phyloP scores from a whole-genome alignment of 2,888 invertebrate species.

The Smittia aterrima region DNA sequence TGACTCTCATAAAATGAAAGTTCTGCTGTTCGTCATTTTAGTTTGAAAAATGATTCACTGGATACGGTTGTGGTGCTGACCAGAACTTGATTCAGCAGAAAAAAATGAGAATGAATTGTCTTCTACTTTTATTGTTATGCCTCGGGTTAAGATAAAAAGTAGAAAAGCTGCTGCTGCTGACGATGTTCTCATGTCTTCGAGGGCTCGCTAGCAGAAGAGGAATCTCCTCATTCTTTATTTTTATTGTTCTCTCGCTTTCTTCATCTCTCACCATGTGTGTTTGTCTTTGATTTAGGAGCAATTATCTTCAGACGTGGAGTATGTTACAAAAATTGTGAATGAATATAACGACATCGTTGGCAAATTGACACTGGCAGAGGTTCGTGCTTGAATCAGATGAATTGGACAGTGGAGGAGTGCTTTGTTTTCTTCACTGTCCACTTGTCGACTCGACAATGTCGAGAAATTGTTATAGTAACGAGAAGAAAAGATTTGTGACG shows the following conservation, averaged over 20 bases:
- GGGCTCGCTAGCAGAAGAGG: background rate
- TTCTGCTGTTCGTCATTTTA: background rate
- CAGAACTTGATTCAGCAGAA: conserved; percentile 9
- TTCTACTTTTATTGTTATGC: background rate
- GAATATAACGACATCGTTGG: conserved; percentile 65
- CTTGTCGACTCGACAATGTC: no score
- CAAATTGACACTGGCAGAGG: conserved; percentile 70
- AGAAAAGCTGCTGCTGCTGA: background rate
- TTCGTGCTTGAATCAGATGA: conserved; percentile 46
- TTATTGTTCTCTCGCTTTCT: background rate
- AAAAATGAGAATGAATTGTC: background rate
- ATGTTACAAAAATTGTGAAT: conserved; percentile 59
- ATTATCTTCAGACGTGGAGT: conserved; percentile 65
- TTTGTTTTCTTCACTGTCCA: background rate
- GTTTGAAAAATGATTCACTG: background rate
- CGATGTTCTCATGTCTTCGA: background rate
- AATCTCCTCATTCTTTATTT: background rate
- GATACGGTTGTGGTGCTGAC: background rate
- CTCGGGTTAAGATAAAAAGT: background rate
- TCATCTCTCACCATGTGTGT: conserved; percentile 3
- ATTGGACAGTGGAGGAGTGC: background rate
- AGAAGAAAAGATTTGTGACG: no score
- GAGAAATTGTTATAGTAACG: no score
- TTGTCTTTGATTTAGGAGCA: conserved; percentile 50
- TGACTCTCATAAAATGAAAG: background rate